phyloP scores from a whole-genome alignment of 2,797 vertebrate species.

The Sebastes dallii region DNA sequence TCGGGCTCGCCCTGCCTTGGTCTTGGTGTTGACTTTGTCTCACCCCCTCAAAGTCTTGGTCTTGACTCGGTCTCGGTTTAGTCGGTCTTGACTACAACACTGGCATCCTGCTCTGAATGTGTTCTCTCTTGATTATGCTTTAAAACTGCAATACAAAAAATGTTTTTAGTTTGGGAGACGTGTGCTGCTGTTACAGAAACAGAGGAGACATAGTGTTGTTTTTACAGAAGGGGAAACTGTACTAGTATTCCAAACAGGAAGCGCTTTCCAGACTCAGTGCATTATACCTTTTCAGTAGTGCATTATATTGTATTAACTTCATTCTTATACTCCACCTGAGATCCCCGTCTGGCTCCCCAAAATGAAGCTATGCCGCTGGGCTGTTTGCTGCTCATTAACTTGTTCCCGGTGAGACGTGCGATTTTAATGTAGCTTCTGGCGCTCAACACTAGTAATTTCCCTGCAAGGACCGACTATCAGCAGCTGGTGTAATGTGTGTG shows the following conservation, averaged over 20 bases:
- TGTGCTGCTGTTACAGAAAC: conserved; percentile 31
- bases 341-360: conserved; percentile 34
- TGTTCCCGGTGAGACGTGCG: conserved; percentile 19
- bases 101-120: conserved; percentile 51
- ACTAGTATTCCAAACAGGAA: conserved; percentile 43
- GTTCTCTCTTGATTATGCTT: conserved; percentile 61
- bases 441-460: conserved; percentile 39
- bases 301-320: conserved; percentile 33
- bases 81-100: too few species aligned
- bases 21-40: too few species aligned
- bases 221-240: conserved; percentile 31
- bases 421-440: conserved; percentile 52
- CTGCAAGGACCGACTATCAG: conserved; percentile 42
- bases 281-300: conserved; percentile 46
- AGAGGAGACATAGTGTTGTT: conserved; percentile 9
- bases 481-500: conserved; percentile 31
- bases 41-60: not conserved
- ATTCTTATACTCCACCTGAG: conserved; percentile 29
- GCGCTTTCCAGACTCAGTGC: conserved; percentile 31
- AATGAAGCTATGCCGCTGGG: conserved; percentile 42
- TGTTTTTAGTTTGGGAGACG: conserved; percentile 8
- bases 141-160: conserved; percentile 44
- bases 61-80: too few species aligned
- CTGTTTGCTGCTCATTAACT: conserved; percentile 41
- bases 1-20: too few species aligned